phyloP scores from a whole-genome alignment of 2,888 invertebrate species.

The Minunthozetes semirufus region DNA sequence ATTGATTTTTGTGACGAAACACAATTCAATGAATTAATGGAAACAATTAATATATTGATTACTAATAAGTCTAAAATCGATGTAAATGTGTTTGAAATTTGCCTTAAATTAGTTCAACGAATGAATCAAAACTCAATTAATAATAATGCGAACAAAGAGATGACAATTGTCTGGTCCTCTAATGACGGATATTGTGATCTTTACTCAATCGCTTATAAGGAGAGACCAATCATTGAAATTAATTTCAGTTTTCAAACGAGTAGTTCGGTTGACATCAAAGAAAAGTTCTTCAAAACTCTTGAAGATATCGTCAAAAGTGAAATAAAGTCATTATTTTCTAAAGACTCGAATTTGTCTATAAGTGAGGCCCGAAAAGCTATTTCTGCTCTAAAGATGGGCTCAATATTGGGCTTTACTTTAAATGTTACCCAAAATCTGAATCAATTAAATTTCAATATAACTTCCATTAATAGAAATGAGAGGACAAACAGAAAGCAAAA shows the following conservation, averaged over 20 bases:
- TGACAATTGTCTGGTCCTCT: not conserved
- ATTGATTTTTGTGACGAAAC: slow-evolving; percentile 30
- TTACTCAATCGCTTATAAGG: not conserved
- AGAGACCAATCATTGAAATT: not conserved
- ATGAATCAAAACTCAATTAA: not conserved
- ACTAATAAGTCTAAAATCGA: not conserved
- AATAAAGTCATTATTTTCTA: slow-evolving; percentile 8
- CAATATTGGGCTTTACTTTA: not conserved
- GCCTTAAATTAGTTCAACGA: not conserved
- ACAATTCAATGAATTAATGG: slow-evolving; percentile 33
- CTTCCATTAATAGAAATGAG: not conserved
- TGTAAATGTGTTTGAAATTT: not conserved
- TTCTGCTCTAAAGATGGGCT: not conserved
- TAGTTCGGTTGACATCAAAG: not conserved
- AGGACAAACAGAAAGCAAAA: not conserved
- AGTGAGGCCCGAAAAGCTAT: slow-evolving; percentile 25
- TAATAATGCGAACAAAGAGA: not conserved
- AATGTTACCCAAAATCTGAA: not conserved
- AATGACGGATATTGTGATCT: slow-evolving; percentile 16
- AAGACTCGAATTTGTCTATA: not conserved
- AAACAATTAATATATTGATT: slow-evolving; percentile 23
- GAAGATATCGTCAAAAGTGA: slow-evolving; percentile 23
- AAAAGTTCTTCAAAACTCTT: slow-evolving; percentile 12
- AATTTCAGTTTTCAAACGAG: slow-evolving; percentile 31
- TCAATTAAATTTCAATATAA: not conserved